Base-by-base conservation (phyloP, 2,797 vertebrate genomes). In the Melanogrammus aeglefinus region DNA sequence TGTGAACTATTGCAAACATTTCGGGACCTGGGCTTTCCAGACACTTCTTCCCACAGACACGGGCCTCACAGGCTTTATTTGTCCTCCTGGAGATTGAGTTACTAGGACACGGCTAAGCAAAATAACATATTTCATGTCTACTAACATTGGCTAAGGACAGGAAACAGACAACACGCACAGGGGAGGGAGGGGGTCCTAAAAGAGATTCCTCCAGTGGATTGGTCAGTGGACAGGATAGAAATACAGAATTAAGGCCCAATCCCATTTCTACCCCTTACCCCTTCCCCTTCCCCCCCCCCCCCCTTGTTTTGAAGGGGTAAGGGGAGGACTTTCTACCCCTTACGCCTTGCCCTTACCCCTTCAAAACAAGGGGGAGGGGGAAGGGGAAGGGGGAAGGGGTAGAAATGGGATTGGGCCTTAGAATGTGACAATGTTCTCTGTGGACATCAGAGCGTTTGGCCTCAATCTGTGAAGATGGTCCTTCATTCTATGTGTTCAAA, bases 101-200 rank as follows among this genome's bases (percentile, higher is more conserved):
- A 88, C 92, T 41, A 85, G 88, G 90, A 51, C 90, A 80, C 81
- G 77, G 87, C 91, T 82, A 92, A 92, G 91, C 91, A 91, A 92
- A 94, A 94, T 89, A 94, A 93, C 91, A 92, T 90, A 91, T 91
- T 92, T 92, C 87, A 93, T 89, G 91, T 91, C 90, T 84, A 81
- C 84, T 88, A 92, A 91, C 88, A 86, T 88, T 94, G 91, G 93
- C 86, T 86, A 92, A 91, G 90, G 92, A 92, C 73, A 76, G 47
- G 82, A 91, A 90, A 83, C 83, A 89, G 87, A 86, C 74, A 74
- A 74, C 78, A 84, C 84, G 86, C 47, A 41, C 74, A 77, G 81
- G 83, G 79, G 84, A 86, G 86, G 89, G 85, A 88, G 80, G 51
- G 74, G 72, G 16, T 66, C 0, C 83, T 85, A 84, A 90, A 87